Percentiles rank a stretch among this genome's conserved stretches.
phyloP scores from a whole-genome alignment of 1,140 invertebrate genomes.

The Hylyphantes graminicola region DNA sequence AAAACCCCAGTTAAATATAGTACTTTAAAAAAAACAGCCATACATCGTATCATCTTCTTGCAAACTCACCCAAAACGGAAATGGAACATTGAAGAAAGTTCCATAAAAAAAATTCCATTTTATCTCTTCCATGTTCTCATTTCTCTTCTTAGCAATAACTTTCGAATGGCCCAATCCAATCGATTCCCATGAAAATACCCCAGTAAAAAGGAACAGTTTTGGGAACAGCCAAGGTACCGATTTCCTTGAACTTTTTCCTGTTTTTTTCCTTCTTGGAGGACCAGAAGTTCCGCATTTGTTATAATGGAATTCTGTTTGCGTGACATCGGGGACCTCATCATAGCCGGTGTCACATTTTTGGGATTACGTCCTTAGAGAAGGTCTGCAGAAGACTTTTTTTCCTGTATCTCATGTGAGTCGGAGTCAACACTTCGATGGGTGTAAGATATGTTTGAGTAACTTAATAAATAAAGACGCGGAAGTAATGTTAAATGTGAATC shows the following conservation, averaged over 20 bases:
- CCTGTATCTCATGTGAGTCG: too few species aligned
- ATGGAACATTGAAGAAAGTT: conserved; percentile 28
- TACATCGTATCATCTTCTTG: not conserved
- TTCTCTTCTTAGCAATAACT: conserved; percentile 43
- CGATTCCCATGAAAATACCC: conserved; percentile 38
- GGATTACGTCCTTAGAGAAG: not conserved
- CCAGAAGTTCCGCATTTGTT: conserved; percentile 31
- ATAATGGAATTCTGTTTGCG: conserved; percentile 33
- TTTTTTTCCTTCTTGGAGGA: not conserved
- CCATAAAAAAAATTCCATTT: conserved; percentile 35
- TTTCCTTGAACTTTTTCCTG: not conserved
- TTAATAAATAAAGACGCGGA: too few species aligned
- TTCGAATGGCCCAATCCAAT: conserved; percentile 37
- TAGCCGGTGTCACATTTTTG: conserved; percentile 19
- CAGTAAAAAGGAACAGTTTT: conserved; percentile 29
- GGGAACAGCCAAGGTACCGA: not conserved
- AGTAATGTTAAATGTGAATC: too few species aligned
- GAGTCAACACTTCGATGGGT: too few species aligned
- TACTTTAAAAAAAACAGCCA: too few species aligned
- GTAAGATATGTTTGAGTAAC: too few species aligned
- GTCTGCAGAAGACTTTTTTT: too few species aligned
- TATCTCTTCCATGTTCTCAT: conserved; percentile 31
- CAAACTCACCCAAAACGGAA: conserved; percentile 33
- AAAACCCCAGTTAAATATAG: too few species aligned
- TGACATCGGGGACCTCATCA: conserved; percentile 25